Evolutionary conservation across 2,888 invertebrate genomes (phyloP), one percentile per base, ranked within the genome.

Genomic region (Scaptomyza cyrtandrae): DNA sequence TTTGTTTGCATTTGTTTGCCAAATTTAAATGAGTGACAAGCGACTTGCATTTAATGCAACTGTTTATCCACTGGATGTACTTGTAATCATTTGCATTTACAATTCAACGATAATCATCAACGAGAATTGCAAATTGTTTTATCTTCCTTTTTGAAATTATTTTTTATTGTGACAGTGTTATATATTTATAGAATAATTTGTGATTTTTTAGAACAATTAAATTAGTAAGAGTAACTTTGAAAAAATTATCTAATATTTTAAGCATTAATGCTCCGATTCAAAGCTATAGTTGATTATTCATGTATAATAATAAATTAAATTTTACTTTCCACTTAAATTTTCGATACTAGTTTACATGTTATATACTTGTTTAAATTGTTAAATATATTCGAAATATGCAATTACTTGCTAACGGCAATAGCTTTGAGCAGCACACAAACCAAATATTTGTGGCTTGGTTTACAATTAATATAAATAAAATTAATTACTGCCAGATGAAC

Each of bases 1-100:
- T 69, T 68, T 71, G 60, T 80, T 62, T 75, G 60, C 80, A 73
- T 78, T 81, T 71, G 76, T 76, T 69, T 77, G 64, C 73, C 55
- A 75, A 66, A 84, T 80, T 80, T 80, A 71, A 81, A 85, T 87
- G 85, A 82, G 76, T 78, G 82, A 81, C 85, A 81, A 72, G 59
- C 65, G 62, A 65, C 68, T 78, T 63, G 69, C 68, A 74, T 71
- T 84, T 65, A 68, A 86, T 69, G 49, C 62, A 58, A 46, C 55
- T 61, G 67, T 64, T 71, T 67, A 69, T 67, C 43, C 33, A 45
- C 7, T 46, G 58, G 57, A 46, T 16, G 3, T 27, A 45, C 35
- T 45, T 45, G 52, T 52, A 14, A 43, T 35, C 58, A 66, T 71
- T 73, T 72, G 60, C 71, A 71, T 65, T 16, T 24, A 37, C 44